Evolutionary conservation across 2,888 invertebrate genomes (phyloP).

Genomic region (Ptychoptera albimana): DNA sequence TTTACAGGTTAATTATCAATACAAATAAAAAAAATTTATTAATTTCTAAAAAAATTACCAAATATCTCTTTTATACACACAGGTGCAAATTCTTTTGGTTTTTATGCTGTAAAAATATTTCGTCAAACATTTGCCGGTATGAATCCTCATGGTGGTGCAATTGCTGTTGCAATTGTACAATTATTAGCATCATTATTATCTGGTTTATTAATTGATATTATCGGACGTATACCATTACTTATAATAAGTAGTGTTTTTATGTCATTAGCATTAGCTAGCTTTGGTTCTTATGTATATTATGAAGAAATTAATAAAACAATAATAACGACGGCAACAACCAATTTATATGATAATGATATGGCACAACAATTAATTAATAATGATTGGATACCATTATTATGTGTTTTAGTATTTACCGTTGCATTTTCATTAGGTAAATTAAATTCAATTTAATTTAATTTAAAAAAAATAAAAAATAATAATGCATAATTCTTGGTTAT

Average conservation of each 20-base stretch:
- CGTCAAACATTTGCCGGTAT: conserved; percentile 66
- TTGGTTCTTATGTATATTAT: conserved; percentile 72
- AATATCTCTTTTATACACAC: not conserved
- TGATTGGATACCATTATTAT: conserved; percentile 70
- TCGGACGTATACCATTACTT: conserved; percentile 67
- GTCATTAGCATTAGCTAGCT: conserved; percentile 72
- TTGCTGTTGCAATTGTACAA: conserved; percentile 72
- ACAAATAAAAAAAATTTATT: not conserved
- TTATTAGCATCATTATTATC: conserved; percentile 69
- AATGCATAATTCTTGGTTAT: not conserved
- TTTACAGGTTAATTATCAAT: conserved; percentile 28
- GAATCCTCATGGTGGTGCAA: conserved; percentile 70
- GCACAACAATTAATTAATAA: conserved; percentile 35
- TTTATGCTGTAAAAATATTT: conserved; percentile 76
- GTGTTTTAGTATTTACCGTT: conserved; percentile 68
- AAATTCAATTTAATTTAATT: not conserved
- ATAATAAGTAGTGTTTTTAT: conserved; percentile 71
- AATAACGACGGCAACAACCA: conserved; percentile 7
- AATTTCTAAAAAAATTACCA: not conserved
- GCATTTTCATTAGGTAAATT: conserved; percentile 59
- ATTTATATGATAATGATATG: conserved; percentile 8
- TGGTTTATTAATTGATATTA: conserved; percentile 68
- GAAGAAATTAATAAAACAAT: conserved; percentile 42
- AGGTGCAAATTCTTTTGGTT: conserved; percentile 71
- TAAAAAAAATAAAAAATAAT: not conserved